Evolutionary conservation across 2,797 vertebrate genomes (phyloP).

Genomic region (Champsocephalus gunnari): DNA sequence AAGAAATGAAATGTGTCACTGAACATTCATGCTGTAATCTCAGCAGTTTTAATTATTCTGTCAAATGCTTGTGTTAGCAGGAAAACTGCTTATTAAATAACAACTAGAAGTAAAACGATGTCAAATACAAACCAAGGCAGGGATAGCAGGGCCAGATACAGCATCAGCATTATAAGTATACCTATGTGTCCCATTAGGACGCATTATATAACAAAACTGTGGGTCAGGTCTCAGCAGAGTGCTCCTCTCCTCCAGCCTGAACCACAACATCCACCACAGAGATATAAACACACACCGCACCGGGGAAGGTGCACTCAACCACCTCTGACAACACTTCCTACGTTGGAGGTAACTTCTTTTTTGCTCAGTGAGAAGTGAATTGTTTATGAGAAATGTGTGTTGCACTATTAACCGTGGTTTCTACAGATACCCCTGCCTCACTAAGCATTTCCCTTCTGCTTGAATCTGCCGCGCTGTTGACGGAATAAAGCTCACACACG

Average conservation of each 20-base stretch:
- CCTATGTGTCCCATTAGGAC: conserved; percentile 31
- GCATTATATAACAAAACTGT: conserved; percentile 44
- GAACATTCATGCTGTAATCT: neutral
- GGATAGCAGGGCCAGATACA: conserved; percentile 26
- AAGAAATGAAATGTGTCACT: neutral
- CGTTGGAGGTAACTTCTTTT: conserved; percentile 13
- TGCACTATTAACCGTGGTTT: conserved; percentile 31
- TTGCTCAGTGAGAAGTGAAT: conserved; percentile 26
- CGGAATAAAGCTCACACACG: conserved; percentile 16
- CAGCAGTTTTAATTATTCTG: conserved; percentile 5
- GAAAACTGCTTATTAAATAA: conserved; percentile 14
- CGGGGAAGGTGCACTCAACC: conserved; percentile 12
- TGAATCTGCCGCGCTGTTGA: conserved; percentile 16
- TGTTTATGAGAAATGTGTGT: conserved; percentile 26
- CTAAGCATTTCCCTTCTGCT: conserved; percentile 19
- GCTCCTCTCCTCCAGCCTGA: conserved; percentile 14
- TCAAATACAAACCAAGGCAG: conserved; percentile 21
- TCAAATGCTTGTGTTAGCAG: neutral
- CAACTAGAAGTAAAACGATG: neutral
- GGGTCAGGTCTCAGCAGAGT: conserved; percentile 23
- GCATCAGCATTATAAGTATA: conserved; percentile 39
- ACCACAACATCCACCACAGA: conserved; percentile 20
- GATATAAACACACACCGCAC: conserved; percentile 33
- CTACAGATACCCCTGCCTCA: conserved; percentile 16
- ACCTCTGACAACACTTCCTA: conserved; percentile 40